Percentiles rank a stretch among this genome's conserved stretches.
phyloP scores from a whole-genome alignment of 2,888 invertebrate genomes.

The Scaptomyza reducta region DNA sequence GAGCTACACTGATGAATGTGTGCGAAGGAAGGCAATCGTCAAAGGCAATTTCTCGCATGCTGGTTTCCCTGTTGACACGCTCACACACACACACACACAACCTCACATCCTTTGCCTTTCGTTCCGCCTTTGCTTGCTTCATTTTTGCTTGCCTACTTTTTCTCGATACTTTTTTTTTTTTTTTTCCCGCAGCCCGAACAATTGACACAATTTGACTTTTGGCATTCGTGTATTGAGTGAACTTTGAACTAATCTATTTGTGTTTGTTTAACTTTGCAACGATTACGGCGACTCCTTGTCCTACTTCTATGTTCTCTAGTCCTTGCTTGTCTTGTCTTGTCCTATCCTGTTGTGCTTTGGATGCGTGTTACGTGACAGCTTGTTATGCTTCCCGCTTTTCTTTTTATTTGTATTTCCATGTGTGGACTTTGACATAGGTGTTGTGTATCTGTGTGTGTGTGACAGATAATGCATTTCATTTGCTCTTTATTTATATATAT shows the following conservation, averaged over 20 bases:
- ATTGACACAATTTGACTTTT: constrained; percentile 74
- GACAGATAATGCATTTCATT: background rate
- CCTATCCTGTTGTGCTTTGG: constrained; percentile 1
- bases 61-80: constrained; percentile 13
- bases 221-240: constrained; percentile 58
- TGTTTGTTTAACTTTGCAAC: constrained; percentile 79
- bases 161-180: background rate
- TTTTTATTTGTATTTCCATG: background rate
- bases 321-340: constrained; percentile 16
- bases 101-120: constrained; percentile 7
- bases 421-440: constrained; percentile 30
- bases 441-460: background rate
- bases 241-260: constrained; percentile 79
- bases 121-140: constrained; percentile 12
- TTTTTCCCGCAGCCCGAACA: constrained; percentile 22
- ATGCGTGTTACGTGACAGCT: constrained; percentile 44
- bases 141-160: constrained; percentile 19
- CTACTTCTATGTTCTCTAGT: constrained; percentile 1
- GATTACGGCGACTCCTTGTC: constrained; percentile 64
- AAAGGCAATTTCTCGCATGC: constrained; percentile 58
- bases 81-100: background rate
- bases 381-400: constrained; percentile 16
- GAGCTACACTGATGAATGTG: background rate
- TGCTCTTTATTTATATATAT: constrained; percentile 8
- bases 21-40: constrained; percentile 30